Evolutionary conservation across 2,888 invertebrate genomes (phyloP).

Genomic region (Hemicrepidius hirtus): DNA sequence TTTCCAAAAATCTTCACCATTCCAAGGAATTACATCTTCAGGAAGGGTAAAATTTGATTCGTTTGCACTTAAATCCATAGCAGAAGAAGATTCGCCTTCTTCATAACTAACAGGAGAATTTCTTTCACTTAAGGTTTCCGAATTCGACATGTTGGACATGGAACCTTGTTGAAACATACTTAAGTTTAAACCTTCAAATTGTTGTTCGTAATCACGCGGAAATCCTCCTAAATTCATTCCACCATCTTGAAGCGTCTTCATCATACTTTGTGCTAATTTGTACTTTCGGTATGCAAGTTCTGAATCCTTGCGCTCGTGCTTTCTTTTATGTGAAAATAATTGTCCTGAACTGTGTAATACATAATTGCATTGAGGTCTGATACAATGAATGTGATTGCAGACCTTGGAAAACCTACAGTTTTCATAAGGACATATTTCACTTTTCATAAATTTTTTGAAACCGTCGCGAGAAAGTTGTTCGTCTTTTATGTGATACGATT

Average conservation of each 20-base stretch:
- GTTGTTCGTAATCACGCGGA: constrained; percentile 70
- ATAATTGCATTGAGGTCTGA: constrained; percentile 94
- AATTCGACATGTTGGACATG: constrained; percentile 69
- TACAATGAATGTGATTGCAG: constrained; percentile 99
- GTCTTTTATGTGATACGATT: constrained; percentile 98
- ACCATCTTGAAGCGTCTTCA: constrained; percentile 75
- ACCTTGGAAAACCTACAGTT: constrained; percentile 95
- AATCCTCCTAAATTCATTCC: constrained; percentile 73
- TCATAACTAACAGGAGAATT: constrained; percentile 74
- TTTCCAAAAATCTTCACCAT: constrained; percentile 75
- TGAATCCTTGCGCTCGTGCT: constrained; percentile 95
- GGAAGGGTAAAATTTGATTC: constrained; percentile 66
- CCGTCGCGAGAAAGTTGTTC: constrained; percentile 96
- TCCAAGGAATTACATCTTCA: constrained; percentile 61
- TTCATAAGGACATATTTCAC: constrained; percentile 93
- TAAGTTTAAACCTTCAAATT: constrained; percentile 68
- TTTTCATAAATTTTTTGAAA: constrained; percentile 99
- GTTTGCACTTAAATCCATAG: constrained; percentile 70
- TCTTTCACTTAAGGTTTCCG: constrained; percentile 75
- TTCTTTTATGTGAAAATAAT: constrained; percentile 96
- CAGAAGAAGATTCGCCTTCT: constrained; percentile 67
- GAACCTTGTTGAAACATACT: constrained; percentile 66
- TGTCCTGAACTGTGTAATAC: constrained; percentile 98
- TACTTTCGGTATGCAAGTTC: constrained; percentile 91
- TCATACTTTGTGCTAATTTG: constrained; percentile 78